Conservation (phyloP, 2,113 vertebrate species). For the Dicentrarchus labrax region DNA sequence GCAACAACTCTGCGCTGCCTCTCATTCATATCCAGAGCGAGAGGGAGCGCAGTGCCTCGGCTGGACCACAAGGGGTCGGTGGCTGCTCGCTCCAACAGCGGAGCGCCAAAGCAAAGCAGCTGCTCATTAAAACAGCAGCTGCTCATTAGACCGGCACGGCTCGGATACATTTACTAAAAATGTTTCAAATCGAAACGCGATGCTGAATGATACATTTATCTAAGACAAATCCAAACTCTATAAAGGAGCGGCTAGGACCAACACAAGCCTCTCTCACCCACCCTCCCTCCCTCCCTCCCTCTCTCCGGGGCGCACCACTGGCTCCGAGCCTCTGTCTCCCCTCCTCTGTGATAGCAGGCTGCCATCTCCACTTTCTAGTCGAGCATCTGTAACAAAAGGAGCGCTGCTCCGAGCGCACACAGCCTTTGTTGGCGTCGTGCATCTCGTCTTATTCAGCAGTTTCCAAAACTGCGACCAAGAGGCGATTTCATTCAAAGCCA, state of each 20-base stretch:
- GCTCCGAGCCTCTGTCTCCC: neutral
- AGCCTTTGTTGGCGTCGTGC: conserved; percentile 72
- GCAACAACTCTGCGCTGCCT: neutral
- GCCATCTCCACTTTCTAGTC: conserved; percentile 67
- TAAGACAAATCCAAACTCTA: neutral
- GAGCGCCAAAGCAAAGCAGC: conserved; percentile 65
- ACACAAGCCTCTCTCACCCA: neutral
- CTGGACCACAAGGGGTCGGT: conserved; percentile 63
- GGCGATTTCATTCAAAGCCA: neutral
- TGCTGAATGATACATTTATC: neutral
- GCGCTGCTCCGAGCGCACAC: conserved; percentile 62
- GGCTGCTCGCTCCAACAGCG: neutral
- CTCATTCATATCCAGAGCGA: neutral
- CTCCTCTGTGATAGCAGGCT: conserved; percentile 47
- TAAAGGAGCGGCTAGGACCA: neutral
- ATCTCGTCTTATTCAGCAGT: conserved; percentile 21
- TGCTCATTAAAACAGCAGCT: conserved; percentile 80
- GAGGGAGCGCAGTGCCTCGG: neutral
- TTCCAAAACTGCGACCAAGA: neutral
- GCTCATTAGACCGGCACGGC: conserved; percentile 68
- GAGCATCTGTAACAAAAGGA: conserved; percentile 82
- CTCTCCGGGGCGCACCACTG: conserved; percentile 21
- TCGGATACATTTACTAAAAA: conserved; percentile 25
- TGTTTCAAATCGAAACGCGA: neutral
- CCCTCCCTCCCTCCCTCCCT: neutral